Evolutionary conservation across 2,888 invertebrate genomes (phyloP).

Genomic region (Plebejus melissa): DNA sequence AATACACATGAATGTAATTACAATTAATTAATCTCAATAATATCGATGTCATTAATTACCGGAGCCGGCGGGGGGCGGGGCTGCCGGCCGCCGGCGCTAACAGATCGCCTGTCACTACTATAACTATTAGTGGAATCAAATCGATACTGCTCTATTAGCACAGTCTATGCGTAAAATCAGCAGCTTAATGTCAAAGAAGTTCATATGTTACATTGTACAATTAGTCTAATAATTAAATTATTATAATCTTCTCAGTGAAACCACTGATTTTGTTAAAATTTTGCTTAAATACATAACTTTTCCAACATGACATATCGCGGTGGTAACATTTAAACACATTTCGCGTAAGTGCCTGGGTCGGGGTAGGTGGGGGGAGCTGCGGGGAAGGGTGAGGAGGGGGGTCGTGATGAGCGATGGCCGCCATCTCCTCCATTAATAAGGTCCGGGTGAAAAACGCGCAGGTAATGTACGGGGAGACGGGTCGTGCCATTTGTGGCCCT

Average conservation of each 20-base stretch:
- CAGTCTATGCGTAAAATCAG: neutral
- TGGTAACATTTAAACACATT: conserved; percentile 2
- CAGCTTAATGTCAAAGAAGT: neutral
- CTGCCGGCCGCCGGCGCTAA: neutral
- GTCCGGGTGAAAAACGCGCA: conserved; percentile 20
- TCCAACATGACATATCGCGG: neutral
- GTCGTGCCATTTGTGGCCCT: neutral
- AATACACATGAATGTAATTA: neutral
- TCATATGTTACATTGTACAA: neutral
- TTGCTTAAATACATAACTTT: no score
- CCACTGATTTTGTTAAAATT: no score
- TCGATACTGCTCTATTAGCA: no score
- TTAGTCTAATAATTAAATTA: no score
- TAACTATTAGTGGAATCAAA: conserved; percentile 6
- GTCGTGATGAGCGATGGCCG: conserved; percentile 35
- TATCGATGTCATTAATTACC: neutral
- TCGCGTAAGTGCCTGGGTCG: neutral
- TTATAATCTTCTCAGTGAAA: no score
- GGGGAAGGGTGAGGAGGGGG: conserved; percentile 44
- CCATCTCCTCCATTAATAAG: conserved; percentile 29
- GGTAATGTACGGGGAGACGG: conserved; percentile 12
- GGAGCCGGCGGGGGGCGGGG: neutral
- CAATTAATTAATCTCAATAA: conserved; percentile 18
- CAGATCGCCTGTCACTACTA: neutral
- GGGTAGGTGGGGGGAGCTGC: conserved; percentile 39